Evolutionary conservation across 1,140 invertebrate species (phyloP).

Genomic region (Diachasmimorpha longicaudata): DNA sequence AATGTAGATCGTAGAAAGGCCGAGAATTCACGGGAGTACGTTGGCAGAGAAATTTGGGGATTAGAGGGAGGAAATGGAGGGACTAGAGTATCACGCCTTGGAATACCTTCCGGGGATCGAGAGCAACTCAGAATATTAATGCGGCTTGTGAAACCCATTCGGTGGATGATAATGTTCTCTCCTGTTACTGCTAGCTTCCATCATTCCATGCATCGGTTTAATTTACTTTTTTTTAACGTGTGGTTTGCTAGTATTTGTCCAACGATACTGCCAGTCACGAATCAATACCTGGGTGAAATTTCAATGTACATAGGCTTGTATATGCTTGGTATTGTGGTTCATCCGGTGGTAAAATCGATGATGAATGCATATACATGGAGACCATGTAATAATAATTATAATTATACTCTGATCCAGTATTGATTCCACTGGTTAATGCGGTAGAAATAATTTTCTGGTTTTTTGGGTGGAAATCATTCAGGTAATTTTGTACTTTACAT

Average conservation of each 20-base stretch:
- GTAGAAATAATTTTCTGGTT: not conserved
- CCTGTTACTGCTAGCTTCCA: not conserved
- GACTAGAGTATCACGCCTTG: constrained; percentile 39
- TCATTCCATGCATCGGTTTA: not conserved
- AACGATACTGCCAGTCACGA: not conserved
- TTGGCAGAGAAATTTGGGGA: constrained; percentile 33
- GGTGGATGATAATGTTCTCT: not conserved
- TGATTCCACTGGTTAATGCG: not conserved
- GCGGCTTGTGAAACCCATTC: constrained; percentile 16
- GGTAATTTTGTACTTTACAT: too few species aligned
- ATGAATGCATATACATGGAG: not conserved
- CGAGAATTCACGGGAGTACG: constrained; percentile 26
- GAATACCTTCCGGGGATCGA: constrained; percentile 42
- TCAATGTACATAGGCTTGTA: not conserved
- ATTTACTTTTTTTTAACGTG: not conserved
- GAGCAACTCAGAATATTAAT: constrained; percentile 48
- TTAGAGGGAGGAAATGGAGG: constrained; percentile 39
- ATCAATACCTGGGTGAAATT: not conserved
- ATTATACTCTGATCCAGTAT: not conserved
- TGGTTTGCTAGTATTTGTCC: not conserved
- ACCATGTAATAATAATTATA: not conserved
- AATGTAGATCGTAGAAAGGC: constrained; percentile 19
- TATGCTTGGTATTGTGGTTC: not conserved
- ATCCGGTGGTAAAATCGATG: not conserved
- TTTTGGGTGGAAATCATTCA: too few species aligned